phyloP scores from a whole-genome alignment of 1,140 invertebrate species.

The Pseudomyrmex gracilis region DNA sequence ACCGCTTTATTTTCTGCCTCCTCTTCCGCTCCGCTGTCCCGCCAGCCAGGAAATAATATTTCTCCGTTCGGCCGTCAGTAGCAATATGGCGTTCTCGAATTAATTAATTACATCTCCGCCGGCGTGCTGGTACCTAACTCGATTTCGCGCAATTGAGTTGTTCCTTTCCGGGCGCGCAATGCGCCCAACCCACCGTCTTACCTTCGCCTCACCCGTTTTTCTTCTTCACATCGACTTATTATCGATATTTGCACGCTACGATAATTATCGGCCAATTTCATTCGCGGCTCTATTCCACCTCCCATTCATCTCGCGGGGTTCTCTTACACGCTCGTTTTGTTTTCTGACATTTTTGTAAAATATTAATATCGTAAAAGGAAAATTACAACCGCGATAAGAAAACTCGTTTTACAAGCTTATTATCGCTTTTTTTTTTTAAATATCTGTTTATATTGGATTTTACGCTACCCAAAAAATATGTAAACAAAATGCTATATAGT shows the following conservation, averaged over 20 bases:
- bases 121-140: slow-evolving; percentile 77
- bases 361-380: slow-evolving; percentile 15
- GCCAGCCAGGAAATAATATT: slow-evolving; percentile 74
- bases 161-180: slow-evolving; percentile 68
- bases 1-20: slow-evolving; percentile 42
- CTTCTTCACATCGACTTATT: slow-evolving; percentile 64
- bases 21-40: slow-evolving; percentile 3
- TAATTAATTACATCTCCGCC: slow-evolving; percentile 84
- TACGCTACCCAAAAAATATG: no score
- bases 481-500: no score
- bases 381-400: neutral
- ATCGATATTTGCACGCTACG: slow-evolving; percentile 82
- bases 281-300: slow-evolving; percentile 39
- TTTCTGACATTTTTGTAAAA: neutral
- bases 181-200: slow-evolving; percentile 58
- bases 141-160: slow-evolving; percentile 82
- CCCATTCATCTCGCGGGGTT: neutral
- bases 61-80: slow-evolving; percentile 76
- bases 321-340: neutral
- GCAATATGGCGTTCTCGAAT: slow-evolving; percentile 81
- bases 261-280: slow-evolving; percentile 80
- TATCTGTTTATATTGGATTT: no score
- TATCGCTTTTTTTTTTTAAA: no score
- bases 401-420: no score
- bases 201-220: slow-evolving; percentile 57